phyloP scores from a whole-genome alignment of 2,113 vertebrate genomes.

The Pachypanchax playfairii region DNA sequence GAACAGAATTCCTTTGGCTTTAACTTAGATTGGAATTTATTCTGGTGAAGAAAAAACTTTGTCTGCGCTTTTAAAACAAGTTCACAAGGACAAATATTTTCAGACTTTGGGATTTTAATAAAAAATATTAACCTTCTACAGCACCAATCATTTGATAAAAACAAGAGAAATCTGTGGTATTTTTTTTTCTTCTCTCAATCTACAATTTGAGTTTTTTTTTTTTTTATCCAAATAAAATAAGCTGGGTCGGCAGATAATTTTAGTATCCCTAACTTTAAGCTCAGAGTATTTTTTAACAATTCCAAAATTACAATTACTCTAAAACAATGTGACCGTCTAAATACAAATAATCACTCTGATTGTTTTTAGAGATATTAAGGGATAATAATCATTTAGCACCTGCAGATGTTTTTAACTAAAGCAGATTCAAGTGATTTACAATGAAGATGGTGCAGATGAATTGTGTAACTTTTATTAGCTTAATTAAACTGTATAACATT shows the following conservation, averaged over 20 bases:
- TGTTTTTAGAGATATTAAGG: neutral
- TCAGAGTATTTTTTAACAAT: no score
- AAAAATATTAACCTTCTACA: neutral
- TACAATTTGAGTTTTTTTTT: neutral
- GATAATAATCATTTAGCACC: neutral
- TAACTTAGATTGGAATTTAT: neutral
- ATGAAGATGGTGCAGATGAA: neutral
- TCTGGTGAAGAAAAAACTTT: neutral
- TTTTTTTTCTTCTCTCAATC: neutral
- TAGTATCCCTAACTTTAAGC: no score
- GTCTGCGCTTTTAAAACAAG: slow-evolving; percentile 9
- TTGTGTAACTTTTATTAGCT: neutral
- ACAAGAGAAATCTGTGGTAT: neutral
- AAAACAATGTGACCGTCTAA: slow-evolving; percentile 10
- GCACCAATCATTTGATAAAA: neutral
- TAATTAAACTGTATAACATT: neutral
- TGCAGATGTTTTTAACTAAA: neutral
- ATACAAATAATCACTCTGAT: slow-evolving; percentile 13
- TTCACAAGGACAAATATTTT: neutral
- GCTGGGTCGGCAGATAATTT: no score
- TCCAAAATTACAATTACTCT: no score
- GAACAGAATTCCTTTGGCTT: neutral
- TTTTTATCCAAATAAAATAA: neutral
- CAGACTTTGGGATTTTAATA: neutral
- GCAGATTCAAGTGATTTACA: neutral